Evolutionary conservation across 2,888 invertebrate genomes (phyloP), one percentile per base, ranked within the genome.

Genomic region (Andrena bicolor): DNA sequence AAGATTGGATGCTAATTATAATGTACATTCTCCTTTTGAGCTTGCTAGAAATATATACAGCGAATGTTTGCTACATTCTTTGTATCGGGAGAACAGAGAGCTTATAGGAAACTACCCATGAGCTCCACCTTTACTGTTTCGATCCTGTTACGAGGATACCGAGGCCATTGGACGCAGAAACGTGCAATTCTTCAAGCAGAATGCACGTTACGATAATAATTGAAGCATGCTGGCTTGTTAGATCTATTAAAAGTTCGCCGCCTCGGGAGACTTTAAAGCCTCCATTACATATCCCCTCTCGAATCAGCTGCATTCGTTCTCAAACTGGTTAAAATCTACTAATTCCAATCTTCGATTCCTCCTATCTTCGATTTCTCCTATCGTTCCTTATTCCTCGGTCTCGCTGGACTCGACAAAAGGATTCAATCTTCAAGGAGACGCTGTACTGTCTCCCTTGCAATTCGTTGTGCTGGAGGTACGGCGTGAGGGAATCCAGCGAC

Each of bases 351-450:
- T 8, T 23, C 30, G n/a, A 56, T 23, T n/a, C 5, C 1, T 32
- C 28, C 23, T n/a, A 26, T 26, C 26, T 26, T 23, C 23, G 23
- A 23, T 23, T 23, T 1, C 23, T 23, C 23, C 23, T 1, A 13
- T 23, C 51, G 0, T 30, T 23, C 23, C 10, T 20, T 26, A 28
- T 60, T 13, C 30, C 20, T n/a, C 30, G 26, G n/a, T 69, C 58
- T 75, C 68, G 13, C 53, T 51, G 35, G 13, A 7, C 20, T 13
- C 16, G 20, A 28, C 26, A 30, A 28, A 41, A 61, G 48, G 10
- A 58, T 76, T 64, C 48, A 58, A 73, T 64, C 30, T n/a, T n/a
- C 7, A 13, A 13, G 8, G 23, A 60, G 32, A 75, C 32, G 2
- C 32, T 8, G 30, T 8, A 16, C 30, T 23, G 41, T 16, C 41